Conservation (phyloP, 2,113 vertebrate genomes). For the Anolis sagrei region DNA sequence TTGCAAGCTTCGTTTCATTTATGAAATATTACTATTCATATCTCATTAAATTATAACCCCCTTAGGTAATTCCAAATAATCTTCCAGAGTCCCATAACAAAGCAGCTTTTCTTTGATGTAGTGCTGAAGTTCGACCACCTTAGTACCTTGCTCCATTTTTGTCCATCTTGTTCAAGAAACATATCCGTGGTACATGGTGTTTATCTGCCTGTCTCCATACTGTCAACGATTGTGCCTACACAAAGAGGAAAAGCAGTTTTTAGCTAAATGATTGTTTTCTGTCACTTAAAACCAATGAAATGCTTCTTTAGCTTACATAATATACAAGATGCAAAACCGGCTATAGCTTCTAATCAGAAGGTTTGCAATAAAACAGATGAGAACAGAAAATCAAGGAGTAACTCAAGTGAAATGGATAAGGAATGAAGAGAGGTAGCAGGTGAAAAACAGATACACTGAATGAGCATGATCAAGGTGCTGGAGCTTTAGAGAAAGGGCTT, state of each 20-base stretch:
- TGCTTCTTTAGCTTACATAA: rapidly evolving
- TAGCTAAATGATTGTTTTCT: rapidly evolving
- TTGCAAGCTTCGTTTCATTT: not conserved
- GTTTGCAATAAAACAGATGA: not conserved
- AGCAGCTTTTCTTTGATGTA: not conserved
- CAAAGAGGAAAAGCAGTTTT: constrained; percentile 23
- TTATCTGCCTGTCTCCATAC: constrained; percentile 97
- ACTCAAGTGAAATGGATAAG: not conserved
- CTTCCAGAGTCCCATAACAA: not conserved
- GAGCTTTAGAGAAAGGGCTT: not conserved
- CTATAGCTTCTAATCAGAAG: not conserved
- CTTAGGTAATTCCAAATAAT: not conserved
- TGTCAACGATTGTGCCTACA: constrained; percentile 94
- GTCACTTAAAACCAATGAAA: not conserved
- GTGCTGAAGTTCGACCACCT: constrained; percentile 14
- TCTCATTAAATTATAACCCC: not conserved
- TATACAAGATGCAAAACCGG: not conserved
- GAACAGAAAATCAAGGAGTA: not conserved
- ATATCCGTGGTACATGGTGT: constrained; percentile 91
- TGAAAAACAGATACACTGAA: not conserved
- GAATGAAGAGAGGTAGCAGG: not conserved
- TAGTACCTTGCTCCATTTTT: constrained; percentile 89
- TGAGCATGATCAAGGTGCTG: no score
- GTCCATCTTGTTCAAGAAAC: constrained; percentile 99
- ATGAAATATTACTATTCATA: not conserved